phyloP scores from a whole-genome alignment of 53 echinoderm and acorn worm genomes.

The Luidia sarsii region DNA sequence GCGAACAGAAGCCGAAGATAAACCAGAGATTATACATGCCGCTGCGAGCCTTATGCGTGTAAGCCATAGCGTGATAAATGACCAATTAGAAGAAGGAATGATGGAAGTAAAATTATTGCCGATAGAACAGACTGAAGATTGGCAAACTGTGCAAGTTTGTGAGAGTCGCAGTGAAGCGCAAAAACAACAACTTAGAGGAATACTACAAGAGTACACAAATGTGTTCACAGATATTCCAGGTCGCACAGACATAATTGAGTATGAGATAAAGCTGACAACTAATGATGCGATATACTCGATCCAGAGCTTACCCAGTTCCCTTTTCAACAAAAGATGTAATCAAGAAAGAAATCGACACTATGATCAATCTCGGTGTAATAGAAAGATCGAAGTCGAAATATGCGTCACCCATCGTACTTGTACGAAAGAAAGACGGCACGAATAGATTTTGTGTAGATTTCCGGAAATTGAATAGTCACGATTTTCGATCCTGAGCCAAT shows the following conservation, averaged over 20 bases:
- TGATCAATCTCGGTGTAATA: not conserved
- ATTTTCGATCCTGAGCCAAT: constrained; percentile 65
- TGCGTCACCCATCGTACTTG: not conserved
- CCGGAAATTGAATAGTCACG: constrained; percentile 54
- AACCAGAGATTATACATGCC: not conserved
- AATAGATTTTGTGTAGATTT: constrained; percentile 66
- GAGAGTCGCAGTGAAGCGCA: too few relatives aligned
- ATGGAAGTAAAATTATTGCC: too few relatives aligned
- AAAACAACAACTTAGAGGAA: too few relatives aligned
- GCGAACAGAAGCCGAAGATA: not conserved
- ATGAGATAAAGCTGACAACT: constrained; percentile 12
- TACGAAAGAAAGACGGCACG: not conserved
- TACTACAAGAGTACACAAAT: not conserved
- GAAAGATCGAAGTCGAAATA: not conserved
- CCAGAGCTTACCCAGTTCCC: constrained; percentile 15
- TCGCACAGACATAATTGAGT: constrained; percentile 11
- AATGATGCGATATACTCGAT: not conserved
- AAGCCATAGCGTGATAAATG: not conserved
- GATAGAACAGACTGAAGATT: too few relatives aligned
- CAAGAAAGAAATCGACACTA: constrained; percentile 5
- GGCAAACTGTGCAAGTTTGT: too few relatives aligned
- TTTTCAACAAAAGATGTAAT: not conserved
- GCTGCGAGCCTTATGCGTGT: not conserved
- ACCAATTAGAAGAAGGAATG: not conserved
- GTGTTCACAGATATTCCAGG: constrained; percentile 47